A percentile compares a stretch with the other conserved stretches of the same genome.
Evolutionary conservation across 2,113 vertebrate genomes (phyloP).

Genomic region (Xiphias gladius): DNA sequence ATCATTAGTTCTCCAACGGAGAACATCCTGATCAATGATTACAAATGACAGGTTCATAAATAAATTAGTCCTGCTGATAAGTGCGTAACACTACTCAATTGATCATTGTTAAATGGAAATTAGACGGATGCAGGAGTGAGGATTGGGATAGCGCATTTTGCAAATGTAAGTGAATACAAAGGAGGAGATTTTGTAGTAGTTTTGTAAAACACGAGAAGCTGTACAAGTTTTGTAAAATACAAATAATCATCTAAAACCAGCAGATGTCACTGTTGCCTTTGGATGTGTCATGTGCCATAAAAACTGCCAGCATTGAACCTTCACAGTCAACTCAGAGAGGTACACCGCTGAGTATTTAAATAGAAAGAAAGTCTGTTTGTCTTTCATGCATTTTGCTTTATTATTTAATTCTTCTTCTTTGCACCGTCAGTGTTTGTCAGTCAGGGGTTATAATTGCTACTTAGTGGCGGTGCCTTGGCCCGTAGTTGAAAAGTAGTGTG

Average conservation of each 20-base stretch:
- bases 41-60: slow-evolving; percentile 96
- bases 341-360: background rate
- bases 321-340: background rate
- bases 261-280: slow-evolving; percentile 81
- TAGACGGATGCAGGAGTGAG: slow-evolving; percentile 50
- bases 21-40: slow-evolving; percentile 90
- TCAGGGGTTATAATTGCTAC: background rate
- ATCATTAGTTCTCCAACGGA: slow-evolving; percentile 91
- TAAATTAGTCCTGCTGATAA: slow-evolving; percentile 93
- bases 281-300: background rate
- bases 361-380: background rate
- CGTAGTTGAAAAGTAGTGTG: background rate
- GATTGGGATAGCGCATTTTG: background rate
- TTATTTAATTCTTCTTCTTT: background rate
- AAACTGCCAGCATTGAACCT: background rate
- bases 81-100: slow-evolving; percentile 87
- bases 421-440: background rate
- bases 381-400: background rate
- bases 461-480: background rate
- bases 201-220: too few species aligned
- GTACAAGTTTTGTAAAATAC: too few species aligned
- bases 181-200: background rate
- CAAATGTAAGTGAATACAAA: background rate
- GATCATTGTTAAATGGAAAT: slow-evolving; percentile 85
- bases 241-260: slow-evolving; percentile 49